Evolutionary conservation across 2,797 vertebrate genomes (phyloP), one percentile per base, ranked within the genome.

Genomic region (Sciurus vulgaris): DNA sequence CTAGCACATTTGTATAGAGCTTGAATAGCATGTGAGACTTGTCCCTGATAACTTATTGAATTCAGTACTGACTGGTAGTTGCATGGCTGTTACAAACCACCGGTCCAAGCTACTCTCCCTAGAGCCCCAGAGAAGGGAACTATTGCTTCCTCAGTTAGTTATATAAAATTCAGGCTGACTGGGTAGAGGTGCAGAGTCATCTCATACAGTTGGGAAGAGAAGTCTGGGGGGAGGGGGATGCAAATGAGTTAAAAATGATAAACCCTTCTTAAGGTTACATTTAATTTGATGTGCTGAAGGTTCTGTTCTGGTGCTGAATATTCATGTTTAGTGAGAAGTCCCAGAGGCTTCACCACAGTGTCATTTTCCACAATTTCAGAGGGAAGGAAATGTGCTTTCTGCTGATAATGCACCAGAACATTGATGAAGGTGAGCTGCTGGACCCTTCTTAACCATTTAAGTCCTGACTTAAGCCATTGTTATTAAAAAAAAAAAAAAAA

Each of bases 231-330:
- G 20, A 74, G 63, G 26, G 8, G 20, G 26, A 93, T 86, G 86
- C 70, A 95, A 96, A 93, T 85, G 54, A 88, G 67, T 96, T 92
- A 72, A 91, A 86, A 89, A 94, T 83, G 89, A 93, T 95, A 96
- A 95, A 86, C 67, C 72, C 69, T 86, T 96, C 76, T 86, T 96
- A 91, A 97, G 93, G 95, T 97, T 93, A 30, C 87, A 49, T 96
- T 95, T 96, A 95, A 94, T 94, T 96, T 87, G 93, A 96, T 94
- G 79, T 18, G 76, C 95, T 70, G 38, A 69, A 85, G 94, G 76
- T 91, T 97, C 95, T 96, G 49, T 96, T 89, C 91, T 87, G 54
- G 78, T 95, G 79, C 15, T 96, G 97, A 97, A 97, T 97, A 97
- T 97, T 97, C 97, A 97, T 98, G 95, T 86, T 49, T 26, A n/a